phyloP scores from a whole-genome alignment of 1,140 invertebrate genomes.

The Caenorhabditis inopinata region DNA sequence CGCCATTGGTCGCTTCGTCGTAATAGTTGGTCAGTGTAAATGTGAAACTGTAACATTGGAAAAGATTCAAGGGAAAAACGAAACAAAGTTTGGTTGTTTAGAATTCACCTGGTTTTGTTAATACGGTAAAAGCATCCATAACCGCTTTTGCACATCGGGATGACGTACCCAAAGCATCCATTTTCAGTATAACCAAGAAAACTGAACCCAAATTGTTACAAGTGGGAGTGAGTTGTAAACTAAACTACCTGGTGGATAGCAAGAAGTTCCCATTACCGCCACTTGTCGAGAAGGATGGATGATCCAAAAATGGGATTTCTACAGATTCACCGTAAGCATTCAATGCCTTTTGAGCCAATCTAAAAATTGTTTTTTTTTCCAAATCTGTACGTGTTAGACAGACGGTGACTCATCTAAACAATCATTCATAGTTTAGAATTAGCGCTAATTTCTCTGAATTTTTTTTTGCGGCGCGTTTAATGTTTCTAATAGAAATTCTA shows the following conservation, averaged over 20 bases:
- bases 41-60: background rate
- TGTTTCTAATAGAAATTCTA: no score
- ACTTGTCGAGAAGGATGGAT: constrained; percentile 27
- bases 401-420: no score
- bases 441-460: no score
- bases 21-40: constrained; percentile 15
- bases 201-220: background rate
- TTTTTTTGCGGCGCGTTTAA: no score
- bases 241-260: constrained; percentile 48
- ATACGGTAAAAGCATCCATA: constrained; percentile 32
- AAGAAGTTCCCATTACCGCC: constrained; percentile 48
- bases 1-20: background rate
- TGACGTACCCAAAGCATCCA: constrained; percentile 27
- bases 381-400: no score
- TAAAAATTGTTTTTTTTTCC: background rate
- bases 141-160: constrained; percentile 30
- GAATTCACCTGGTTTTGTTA: background rate
- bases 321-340: background rate
- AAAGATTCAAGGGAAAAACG: no score
- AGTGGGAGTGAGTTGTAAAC: no score
- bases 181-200: constrained; percentile 26
- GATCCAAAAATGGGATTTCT: constrained; percentile 27
- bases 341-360: constrained; percentile 12
- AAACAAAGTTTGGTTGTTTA: no score
- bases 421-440: no score